Evolutionary conservation across 1,140 invertebrate species (phyloP), one percentile per base, ranked within the genome.

Genomic region (Phenacoccus solenopsis): DNA sequence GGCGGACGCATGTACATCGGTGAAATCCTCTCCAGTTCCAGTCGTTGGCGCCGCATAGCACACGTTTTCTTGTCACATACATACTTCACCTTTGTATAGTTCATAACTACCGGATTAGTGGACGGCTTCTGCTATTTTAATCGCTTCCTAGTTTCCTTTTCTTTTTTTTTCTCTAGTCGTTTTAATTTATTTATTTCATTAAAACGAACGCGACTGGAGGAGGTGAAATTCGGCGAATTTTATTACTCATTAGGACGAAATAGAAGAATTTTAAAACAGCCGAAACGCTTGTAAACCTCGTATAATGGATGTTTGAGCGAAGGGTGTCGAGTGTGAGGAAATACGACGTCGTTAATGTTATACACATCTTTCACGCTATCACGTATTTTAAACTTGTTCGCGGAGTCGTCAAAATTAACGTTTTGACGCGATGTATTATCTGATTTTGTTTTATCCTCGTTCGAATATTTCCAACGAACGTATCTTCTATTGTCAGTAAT

Each of bases 51-150:
- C 38, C 38, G 38, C 38, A 49, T 49, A 49, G 38, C 38, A 49
- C 38, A 49, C 38, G 38, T 49, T 49, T 49, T 49, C 38, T 49
- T 49, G 38, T 49, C 38, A 49, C 38, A 49, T 49, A 49, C 16
- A 49, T 49, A 49, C 38, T 49, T 49, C 38, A 49, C 38, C 38
- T 49, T 49, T 16, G 38, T 4, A 49, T 49, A 49, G 38, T 49
- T 49, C 38, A 49, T 49, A 49, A 49, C 38, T 49, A 49, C 38
- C 38, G 38, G 38, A 49, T 49, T 49, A 49, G 38, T 49, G 38
- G 38, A 49, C 38, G 38, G 38, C 38, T 49, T 49, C 38, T 49
- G 38, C 38, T 49, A 49, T 49, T 49, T 49, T 49, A 49, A 49
- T 49, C 38, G 16, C 20, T 49, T 49, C 38, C 38, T 49, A 49